These are phyloP conservation scores for Margarornis squamiger DNA, from an alignment of 2,797 vertebrate genomes.

Conservation along the genomic window DNA sequence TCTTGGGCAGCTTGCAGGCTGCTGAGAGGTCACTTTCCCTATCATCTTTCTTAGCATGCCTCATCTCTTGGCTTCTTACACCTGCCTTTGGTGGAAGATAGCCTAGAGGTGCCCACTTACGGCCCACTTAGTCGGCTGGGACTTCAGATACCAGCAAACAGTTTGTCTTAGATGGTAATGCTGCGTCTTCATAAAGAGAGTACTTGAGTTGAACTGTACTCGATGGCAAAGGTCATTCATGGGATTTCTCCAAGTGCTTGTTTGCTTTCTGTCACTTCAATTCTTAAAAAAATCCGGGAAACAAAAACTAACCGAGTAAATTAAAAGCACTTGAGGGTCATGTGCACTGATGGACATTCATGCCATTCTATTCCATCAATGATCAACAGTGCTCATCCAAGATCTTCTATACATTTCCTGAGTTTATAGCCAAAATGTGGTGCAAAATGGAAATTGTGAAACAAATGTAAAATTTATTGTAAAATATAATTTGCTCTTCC, in stretches of 20 bases:
- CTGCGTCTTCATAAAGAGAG: accelerated
- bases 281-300: background rate
- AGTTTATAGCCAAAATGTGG: background rate
- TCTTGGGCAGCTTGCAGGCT: background rate
- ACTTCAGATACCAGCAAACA: background rate
- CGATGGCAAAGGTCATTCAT: background rate
- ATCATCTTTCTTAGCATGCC: background rate
- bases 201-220: background rate
- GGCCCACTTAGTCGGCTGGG: background rate
- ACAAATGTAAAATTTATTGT: background rate
- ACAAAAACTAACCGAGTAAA: background rate
- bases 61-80: background rate
- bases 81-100: background rate
- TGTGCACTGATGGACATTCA: background rate
- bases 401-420: background rate
- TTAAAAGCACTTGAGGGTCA: background rate
- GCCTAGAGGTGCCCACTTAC: background rate
- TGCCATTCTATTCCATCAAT: background rate
- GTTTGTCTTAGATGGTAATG: background rate
- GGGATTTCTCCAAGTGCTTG: background rate
- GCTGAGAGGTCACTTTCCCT: background rate
- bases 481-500: background rate
- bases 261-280: slow-evolving; percentile 2
- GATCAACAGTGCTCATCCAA: background rate
- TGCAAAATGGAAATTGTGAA: background rate